Conservation (phyloP, 2,113 vertebrate species). For the Zosterops lateralis region DNA sequence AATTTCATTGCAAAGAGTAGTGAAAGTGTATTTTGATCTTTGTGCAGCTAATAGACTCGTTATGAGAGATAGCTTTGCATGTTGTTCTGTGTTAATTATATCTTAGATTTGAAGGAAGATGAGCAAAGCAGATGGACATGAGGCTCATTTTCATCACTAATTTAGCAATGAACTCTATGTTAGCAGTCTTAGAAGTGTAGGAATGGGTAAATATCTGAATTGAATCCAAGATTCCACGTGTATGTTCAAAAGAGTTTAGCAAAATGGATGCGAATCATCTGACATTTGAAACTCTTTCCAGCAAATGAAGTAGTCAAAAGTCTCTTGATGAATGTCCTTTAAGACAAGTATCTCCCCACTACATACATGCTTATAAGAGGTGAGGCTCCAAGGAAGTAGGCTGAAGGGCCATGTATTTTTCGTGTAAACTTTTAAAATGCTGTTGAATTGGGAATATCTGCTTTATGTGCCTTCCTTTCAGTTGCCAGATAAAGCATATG, state of each 20-base stretch:
- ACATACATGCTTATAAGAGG: background rate
- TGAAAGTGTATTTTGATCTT: background rate
- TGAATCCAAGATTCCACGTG: constrained; percentile 28
- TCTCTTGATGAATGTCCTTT: background rate
- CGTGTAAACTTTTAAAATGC: background rate
- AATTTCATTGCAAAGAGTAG: background rate
- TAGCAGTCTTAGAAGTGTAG: constrained; percentile 19
- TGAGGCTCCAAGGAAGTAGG: background rate
- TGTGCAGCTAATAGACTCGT: background rate
- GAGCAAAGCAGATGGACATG: constrained; percentile 45
- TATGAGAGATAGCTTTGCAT: background rate
- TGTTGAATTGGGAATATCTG: background rate
- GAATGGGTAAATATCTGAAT: constrained; percentile 34
- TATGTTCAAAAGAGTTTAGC: background rate
- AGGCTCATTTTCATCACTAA: constrained; percentile 46
- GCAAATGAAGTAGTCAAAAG: background rate
- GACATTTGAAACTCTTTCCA: background rate
- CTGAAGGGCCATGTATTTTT: background rate
- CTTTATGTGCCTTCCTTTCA: background rate
- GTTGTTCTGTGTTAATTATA: constrained; percentile 55
- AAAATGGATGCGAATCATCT: background rate
- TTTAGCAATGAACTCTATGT: constrained; percentile 38
- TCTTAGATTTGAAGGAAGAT: constrained; percentile 20
- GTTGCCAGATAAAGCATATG: background rate
- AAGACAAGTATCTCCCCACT: background rate